Base-by-base conservation (phyloP, 2,797 vertebrate genomes). In the Coilia nasus region DNA sequence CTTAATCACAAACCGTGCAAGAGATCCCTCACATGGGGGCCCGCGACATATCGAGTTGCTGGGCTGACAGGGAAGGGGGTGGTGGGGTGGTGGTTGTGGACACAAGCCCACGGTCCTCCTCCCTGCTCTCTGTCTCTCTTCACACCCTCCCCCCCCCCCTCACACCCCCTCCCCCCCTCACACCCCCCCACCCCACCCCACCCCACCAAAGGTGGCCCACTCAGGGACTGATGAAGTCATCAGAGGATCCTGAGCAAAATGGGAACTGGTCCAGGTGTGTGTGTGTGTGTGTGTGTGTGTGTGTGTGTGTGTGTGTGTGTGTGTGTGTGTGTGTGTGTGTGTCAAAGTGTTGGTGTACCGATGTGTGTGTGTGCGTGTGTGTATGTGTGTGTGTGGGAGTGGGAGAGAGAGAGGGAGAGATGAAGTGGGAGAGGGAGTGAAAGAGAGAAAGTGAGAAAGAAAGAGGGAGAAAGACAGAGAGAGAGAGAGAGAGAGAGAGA, bases 171-270 rank as follows among this genome's bases (percentile, higher is more conserved):
- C 64, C 15, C 17, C 0, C 67, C 3, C 14, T 1, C 12, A 5
- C 67, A 6, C 31, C 3, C 31, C 3, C 67, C 14, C 67, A 44
- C 71, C 15, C 6, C 31, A 19, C 31, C 71, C 31, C 19, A 6
- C 71, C 28, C 64, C 64, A 71, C 31, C 64, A 71, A 25, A 71
- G 64, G 64, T 25, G 28, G 28, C 64, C 64, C 71, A 78, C 71
- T 78, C 71, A 78, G 71, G 71, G 71, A 1, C 71, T 44, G 71
- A 78, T 78, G 71, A 78, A 78, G 71, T 35, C 71, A 6, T 78
- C 71, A 78, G 94, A 95, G 94, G 93, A 94, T 93, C 95, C 96
- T 94, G 95, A 94, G 93, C 95, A 94, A 96, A 95, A 95, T 94
- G 95, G 96, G 96, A 78, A 78, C 71, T 21, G 71, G 35, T 78